Conservation (phyloP, 2,113 vertebrate genomes). For the Poicephalus gulielmi region DNA sequence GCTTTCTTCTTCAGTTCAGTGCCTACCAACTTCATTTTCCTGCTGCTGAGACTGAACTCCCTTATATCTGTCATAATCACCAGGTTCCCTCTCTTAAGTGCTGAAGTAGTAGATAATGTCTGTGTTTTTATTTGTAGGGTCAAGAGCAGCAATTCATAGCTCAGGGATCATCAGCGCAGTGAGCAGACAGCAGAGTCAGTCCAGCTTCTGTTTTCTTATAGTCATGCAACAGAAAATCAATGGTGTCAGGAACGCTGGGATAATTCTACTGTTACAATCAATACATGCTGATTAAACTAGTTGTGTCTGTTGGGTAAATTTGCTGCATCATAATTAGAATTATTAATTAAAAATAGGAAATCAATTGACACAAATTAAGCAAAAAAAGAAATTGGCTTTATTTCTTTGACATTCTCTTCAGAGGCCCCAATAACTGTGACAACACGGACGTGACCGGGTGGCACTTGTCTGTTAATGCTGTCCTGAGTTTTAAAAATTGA, state of each 20-base stretch:
- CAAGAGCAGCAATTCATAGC: conserved; percentile 28
- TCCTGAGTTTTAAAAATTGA: conserved; percentile 24
- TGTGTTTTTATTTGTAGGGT: conserved; percentile 47
- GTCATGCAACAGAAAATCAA: conserved; percentile 80
- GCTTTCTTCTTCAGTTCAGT: background rate
- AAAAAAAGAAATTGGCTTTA: conserved; percentile 80
- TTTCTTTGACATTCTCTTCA: conserved; percentile 83
- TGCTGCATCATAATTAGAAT: conserved; percentile 99
- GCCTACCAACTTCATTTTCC: background rate
- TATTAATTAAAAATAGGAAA: conserved; percentile 99
- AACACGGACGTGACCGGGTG: background rate
- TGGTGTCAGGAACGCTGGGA: conserved; percentile 82
- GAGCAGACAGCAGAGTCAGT: conserved; percentile 46
- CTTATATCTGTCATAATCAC: conserved; percentile 27
- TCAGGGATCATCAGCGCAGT: conserved; percentile 23
- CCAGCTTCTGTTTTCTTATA: conserved; percentile 69
- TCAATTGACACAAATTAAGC: conserved; percentile 95
- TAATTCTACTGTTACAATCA: conserved; percentile 79
- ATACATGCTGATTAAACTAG: conserved; percentile 85
- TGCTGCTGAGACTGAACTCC: background rate
- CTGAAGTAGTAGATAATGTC: conserved; percentile 23
- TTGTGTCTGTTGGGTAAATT: conserved; percentile 83
- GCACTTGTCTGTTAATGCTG: conserved; percentile 34
- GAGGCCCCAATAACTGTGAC: conserved; percentile 62
- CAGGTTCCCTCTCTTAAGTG: conserved; percentile 7